Evolutionary conservation across 2,888 invertebrate genomes (phyloP).

Genomic region (Stenotaenia linearis): DNA sequence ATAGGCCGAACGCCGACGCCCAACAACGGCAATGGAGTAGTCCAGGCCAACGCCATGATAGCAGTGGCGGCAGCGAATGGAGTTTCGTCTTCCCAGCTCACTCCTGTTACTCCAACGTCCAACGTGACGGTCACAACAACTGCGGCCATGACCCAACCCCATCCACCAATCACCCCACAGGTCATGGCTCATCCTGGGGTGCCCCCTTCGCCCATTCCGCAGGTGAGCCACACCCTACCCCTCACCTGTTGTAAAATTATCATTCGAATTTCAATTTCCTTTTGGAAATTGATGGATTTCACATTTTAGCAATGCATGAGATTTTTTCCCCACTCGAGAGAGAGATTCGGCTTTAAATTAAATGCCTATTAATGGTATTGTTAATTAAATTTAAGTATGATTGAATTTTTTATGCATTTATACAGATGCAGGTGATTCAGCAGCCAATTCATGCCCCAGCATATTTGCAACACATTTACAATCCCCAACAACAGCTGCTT

Average conservation of each 20-base stretch:
- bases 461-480: constrained; percentile 73
- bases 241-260: neutral
- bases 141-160: constrained; percentile 33
- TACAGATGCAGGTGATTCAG: constrained; percentile 65
- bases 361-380: no score
- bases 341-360: no score
- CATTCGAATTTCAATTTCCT: neutral
- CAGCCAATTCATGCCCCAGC: constrained; percentile 69
- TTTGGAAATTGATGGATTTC: no score
- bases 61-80: neutral
- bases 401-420: neutral
- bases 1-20: neutral
- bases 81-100: neutral
- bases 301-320: no score
- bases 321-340: no score
- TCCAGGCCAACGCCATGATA: neutral
- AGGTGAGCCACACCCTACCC: constrained; percentile 29
- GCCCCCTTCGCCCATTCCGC: constrained; percentile 35
- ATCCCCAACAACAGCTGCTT: constrained; percentile 69
- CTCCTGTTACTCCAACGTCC: constrained; percentile 30
- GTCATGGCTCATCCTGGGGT: constrained; percentile 34
- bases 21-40: neutral
- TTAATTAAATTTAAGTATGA: no score
- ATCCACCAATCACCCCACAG: constrained; percentile 30
- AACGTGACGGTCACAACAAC: constrained; percentile 32